phyloP scores from a whole-genome alignment of 2,113 vertebrate species.

The Microtus oregoni region DNA sequence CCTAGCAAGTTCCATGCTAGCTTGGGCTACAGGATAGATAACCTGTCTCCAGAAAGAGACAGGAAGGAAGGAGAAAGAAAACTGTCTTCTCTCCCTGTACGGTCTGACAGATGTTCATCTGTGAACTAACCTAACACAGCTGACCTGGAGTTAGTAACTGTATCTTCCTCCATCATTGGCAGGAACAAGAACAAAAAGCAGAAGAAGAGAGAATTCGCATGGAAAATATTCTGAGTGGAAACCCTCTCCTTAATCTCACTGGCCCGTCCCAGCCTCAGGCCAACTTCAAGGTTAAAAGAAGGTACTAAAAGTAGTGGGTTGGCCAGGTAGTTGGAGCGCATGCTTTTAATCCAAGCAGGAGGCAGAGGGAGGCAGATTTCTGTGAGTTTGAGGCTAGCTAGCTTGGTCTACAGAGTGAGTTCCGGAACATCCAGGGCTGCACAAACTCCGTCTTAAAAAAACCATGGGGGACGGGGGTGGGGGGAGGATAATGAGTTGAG shows the following conservation, averaged over 20 bases:
- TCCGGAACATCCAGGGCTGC: neutral
- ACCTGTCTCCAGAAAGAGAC: neutral
- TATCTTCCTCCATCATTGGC: conserved; percentile 55
- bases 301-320: conserved; percentile 86
- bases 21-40: neutral
- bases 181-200: conserved; percentile 98
- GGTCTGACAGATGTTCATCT: neutral
- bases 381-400: neutral
- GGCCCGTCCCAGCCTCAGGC: conserved; percentile 90
- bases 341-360: neutral
- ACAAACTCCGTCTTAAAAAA: neutral
- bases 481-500: neutral
- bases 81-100: neutral
- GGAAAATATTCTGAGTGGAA: conserved; percentile 98
- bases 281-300: conserved; percentile 97
- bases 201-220: conserved; percentile 98
- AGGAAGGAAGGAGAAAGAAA: neutral
- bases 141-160: conserved; percentile 12
- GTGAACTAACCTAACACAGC: neutral
- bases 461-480: neutral
- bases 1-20: neutral
- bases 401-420: neutral
- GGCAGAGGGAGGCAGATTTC: neutral
- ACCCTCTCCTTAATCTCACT: conserved; percentile 95
- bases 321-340: rapidly evolving